Percentiles rank a stretch among this genome's conserved stretches.
phyloP scores from a whole-genome alignment of 2,113 vertebrate genomes.

The Manacus vitellinus region DNA sequence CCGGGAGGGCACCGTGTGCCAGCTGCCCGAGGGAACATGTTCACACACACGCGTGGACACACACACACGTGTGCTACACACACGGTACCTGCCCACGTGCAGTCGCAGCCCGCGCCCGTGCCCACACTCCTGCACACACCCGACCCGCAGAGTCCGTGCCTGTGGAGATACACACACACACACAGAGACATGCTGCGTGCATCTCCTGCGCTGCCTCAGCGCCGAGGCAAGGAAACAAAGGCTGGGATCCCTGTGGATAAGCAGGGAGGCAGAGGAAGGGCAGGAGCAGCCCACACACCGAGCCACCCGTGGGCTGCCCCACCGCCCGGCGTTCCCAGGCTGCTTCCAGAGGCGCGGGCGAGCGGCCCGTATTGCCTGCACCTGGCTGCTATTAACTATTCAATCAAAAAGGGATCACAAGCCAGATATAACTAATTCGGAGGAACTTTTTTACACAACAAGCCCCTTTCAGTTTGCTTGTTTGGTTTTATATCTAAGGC shows the following conservation, averaged over 20 bases:
- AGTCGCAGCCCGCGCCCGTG: neutral
- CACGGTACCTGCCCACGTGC: accelerated
- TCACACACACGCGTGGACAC: neutral
- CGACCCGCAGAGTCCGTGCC: accelerated
- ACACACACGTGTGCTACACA: neutral
- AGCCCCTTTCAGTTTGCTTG: constrained; percentile 51
- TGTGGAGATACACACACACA: accelerated
- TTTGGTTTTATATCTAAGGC: constrained; percentile 52
- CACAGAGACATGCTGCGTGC: neutral
- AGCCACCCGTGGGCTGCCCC: constrained; percentile 37
- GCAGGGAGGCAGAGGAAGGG: constrained; percentile 50
- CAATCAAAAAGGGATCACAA: constrained; percentile 72
- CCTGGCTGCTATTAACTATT: constrained; percentile 74
- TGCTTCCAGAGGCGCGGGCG: neutral
- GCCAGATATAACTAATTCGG: constrained; percentile 70
- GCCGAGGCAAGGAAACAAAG: neutral
- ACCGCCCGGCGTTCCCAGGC: constrained; percentile 50
- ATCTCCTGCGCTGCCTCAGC: neutral
- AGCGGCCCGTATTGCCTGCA: constrained; percentile 48
- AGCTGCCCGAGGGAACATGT: neutral
- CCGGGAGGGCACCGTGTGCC: neutral
- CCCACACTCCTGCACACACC: accelerated
- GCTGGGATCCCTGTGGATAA: neutral
- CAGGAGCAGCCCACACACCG: constrained; percentile 51
- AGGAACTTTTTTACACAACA: constrained; percentile 58